These are phyloP conservation scores for Drosophila recens DNA, from an alignment of 2,888 invertebrate species.

Conservation along the genomic window DNA sequence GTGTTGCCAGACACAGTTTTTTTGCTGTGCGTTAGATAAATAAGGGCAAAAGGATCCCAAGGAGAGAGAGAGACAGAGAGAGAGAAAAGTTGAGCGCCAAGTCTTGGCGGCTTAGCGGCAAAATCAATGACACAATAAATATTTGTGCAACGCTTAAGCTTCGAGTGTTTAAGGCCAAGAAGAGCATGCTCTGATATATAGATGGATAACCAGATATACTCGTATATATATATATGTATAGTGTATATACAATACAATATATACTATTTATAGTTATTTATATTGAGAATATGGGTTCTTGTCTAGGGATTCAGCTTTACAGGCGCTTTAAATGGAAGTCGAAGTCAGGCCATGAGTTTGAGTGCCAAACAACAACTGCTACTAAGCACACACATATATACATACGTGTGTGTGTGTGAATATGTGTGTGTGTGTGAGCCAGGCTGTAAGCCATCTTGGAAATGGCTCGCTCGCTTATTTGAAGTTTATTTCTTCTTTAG, in stretches of 20 bases:
- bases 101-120: constrained; percentile 74
- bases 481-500: constrained; percentile 65
- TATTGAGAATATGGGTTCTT: constrained; percentile 13
- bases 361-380: constrained; percentile 54
- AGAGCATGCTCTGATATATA: constrained; percentile 33
- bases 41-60: constrained; percentile 42
- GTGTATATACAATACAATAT: constrained; percentile 5
- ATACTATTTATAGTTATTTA: constrained; percentile 24
- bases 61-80: not conserved
- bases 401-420: constrained; percentile 2
- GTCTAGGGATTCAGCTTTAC: constrained; percentile 36
- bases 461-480: constrained; percentile 59
- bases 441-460: constrained; percentile 62
- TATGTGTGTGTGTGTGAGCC: constrained; percentile 27
- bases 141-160: constrained; percentile 78
- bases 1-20: constrained; percentile 44
- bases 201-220: constrained; percentile 33
- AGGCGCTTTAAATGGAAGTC: constrained; percentile 41
- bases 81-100: constrained; percentile 58
- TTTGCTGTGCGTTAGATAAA: constrained; percentile 46
- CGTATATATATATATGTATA: constrained; percentile 9
- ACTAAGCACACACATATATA: constrained; percentile 50
- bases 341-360: constrained; percentile 29
- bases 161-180: constrained; percentile 72
- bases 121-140: constrained; percentile 82